phyloP scores from a whole-genome alignment of 2,888 invertebrate species.

The Deilephila porcellus region DNA sequence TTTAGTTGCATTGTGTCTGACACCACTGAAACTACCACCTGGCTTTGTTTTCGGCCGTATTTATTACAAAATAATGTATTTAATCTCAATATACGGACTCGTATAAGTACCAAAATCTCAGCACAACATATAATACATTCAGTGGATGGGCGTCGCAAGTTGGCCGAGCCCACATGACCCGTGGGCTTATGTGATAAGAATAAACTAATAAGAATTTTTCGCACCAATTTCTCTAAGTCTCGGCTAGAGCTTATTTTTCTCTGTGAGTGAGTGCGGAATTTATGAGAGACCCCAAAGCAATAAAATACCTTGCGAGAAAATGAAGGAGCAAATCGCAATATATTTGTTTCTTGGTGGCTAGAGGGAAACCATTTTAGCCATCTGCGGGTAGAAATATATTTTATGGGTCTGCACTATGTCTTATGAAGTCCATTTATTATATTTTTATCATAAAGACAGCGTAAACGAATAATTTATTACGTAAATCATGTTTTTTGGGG shows the following conservation, averaged over 20 bases:
- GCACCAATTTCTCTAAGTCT: conserved; percentile 72
- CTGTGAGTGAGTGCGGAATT: conserved; percentile 80
- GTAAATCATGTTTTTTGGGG: background rate
- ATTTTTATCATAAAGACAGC: conserved; percentile 37
- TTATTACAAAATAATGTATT: no score
- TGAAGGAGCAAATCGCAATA: conserved; percentile 84
- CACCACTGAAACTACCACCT: no score
- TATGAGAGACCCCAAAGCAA: conserved; percentile 82
- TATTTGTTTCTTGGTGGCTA: conserved; percentile 81
- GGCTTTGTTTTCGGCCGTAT: no score
- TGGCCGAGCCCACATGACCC: conserved; percentile 29
- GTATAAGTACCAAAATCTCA: background rate
- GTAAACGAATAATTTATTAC: conserved; percentile 37
- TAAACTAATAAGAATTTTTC: conserved; percentile 76
- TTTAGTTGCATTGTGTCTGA: no score
- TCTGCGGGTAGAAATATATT: conserved; percentile 72
- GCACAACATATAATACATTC: background rate
- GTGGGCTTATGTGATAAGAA: conserved; percentile 64
- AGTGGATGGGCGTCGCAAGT: background rate
- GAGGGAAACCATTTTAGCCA: conserved; percentile 74
- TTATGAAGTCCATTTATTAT: conserved; percentile 64
- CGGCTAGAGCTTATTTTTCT: conserved; percentile 80
- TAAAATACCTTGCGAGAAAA: conserved; percentile 84
- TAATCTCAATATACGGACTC: no score
- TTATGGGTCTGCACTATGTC: conserved; percentile 53